These are phyloP conservation scores for Matsumurasca onukii DNA, from an alignment of 1,140 invertebrate genomes.

Conservation along the genomic window DNA sequence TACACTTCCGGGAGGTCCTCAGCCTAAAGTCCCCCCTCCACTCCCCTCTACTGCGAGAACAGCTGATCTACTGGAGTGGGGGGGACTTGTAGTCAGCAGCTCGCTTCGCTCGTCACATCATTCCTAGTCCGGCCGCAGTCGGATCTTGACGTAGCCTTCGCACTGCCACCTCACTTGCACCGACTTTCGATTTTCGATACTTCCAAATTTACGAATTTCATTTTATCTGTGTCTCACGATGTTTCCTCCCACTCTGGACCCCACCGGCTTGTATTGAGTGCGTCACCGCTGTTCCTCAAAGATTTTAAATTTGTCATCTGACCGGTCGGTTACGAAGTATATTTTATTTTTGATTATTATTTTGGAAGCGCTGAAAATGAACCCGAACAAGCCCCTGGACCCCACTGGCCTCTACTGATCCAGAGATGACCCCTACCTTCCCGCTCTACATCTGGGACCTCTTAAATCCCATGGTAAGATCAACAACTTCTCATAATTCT, in stretches of 20 bases:
- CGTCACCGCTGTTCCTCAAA: not conserved
- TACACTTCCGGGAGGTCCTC: no score
- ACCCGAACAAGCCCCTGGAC: not conserved
- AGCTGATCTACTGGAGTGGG: no score
- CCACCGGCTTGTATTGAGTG: constrained; percentile 17
- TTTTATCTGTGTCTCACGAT: not conserved
- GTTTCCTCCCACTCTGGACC: constrained; percentile 15
- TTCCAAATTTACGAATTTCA: not conserved
- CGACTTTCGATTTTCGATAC: no score
- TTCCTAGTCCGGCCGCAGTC: constrained; percentile 1
- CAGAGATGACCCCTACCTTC: not conserved
- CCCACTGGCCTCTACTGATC: constrained; percentile 14
- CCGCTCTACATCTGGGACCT: not conserved
- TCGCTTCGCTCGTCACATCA: not conserved
- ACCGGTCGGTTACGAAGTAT: not conserved
- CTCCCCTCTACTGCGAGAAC: not conserved
- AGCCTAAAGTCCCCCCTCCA: constrained; percentile 13
- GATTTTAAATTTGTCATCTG: no score
- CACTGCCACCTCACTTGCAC: not conserved
- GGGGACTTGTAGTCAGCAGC: constrained; percentile 3
- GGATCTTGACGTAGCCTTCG: not conserved
- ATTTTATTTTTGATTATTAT: constrained; percentile 11
- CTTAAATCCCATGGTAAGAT: no score
- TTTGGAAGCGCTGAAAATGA: not conserved
- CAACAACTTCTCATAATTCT: no score